phyloP scores from a whole-genome alignment of 2,888 invertebrate species.

The Drosophila gaucha region DNA sequence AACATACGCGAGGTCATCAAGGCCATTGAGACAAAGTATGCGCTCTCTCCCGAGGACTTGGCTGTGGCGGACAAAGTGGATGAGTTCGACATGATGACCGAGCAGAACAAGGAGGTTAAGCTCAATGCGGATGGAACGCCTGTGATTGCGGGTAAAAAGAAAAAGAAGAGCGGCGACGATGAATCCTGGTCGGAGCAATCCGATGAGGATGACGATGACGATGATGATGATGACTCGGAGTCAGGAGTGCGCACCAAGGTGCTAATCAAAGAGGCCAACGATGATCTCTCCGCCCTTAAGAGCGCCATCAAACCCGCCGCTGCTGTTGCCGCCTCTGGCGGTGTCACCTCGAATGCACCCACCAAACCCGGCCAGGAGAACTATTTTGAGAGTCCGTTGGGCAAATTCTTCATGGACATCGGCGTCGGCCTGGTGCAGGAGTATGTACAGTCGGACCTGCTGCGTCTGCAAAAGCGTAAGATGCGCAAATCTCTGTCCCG shows the following conservation, averaged over 20 bases:
- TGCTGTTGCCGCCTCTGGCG: conserved; percentile 69
- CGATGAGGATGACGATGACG: conserved; percentile 85
- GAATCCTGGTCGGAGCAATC: conserved; percentile 87
- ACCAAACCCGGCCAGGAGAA: conserved; percentile 86
- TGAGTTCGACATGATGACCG: conserved; percentile 85
- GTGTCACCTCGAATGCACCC: conserved; percentile 51
- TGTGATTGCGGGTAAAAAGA: conserved; percentile 71
- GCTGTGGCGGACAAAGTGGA: conserved; percentile 86
- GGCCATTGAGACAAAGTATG: conserved; percentile 87
- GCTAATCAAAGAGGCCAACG: conserved; percentile 86
- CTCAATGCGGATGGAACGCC: conserved; percentile 60
- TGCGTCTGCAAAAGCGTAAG: conserved; percentile 94
- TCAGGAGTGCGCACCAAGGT: conserved; percentile 85
- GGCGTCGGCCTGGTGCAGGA: conserved; percentile 96
- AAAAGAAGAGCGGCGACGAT: conserved; percentile 85
- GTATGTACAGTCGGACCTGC: conserved; percentile 95
- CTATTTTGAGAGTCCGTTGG: conserved; percentile 94
- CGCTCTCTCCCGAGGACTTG: conserved; percentile 85
- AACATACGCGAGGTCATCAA: conserved; percentile 90
- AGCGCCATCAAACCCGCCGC: conserved; percentile 85
- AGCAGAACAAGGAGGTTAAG: conserved; percentile 83
- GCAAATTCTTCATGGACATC: conserved; percentile 96
- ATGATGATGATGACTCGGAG: conserved; percentile 85
- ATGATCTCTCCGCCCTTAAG: conserved; percentile 86
- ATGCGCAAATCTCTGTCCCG: conserved; percentile 88